These are phyloP conservation scores for Dolichotis patagonum DNA, from an alignment of 2,113 vertebrate species.

Conservation along the genomic window DNA sequence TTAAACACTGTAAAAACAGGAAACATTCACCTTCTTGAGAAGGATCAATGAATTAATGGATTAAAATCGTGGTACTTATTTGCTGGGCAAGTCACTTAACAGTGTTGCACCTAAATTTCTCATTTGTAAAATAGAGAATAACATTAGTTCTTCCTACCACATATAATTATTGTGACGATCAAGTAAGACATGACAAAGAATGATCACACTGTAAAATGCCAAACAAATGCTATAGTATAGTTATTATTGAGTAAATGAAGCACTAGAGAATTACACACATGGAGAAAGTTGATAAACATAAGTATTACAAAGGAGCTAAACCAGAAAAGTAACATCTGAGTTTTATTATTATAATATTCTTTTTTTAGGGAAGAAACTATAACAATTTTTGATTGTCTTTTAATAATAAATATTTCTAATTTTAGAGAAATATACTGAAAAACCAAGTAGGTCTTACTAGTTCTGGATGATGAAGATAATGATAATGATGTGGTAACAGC, in stretches of 20 bases:
- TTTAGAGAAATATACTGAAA: conserved; percentile 7
- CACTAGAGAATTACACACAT: background rate
- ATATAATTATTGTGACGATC: background rate
- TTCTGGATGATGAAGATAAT: background rate
- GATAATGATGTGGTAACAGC: background rate
- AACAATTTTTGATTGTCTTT: background rate
- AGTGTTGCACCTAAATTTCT: conserved; percentile 44
- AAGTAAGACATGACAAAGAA: conserved; percentile 15
- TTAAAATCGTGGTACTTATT: conserved; percentile 24
- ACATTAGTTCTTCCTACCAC: background rate
- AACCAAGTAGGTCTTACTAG: conserved; percentile 17
- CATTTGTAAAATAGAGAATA: conserved; percentile 46
- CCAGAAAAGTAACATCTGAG: conserved; percentile 11
- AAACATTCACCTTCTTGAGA: background rate
- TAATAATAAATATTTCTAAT: background rate
- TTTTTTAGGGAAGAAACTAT: conserved; percentile 8
- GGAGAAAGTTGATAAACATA: background rate
- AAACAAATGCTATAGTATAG: background rate
- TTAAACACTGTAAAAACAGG: background rate
- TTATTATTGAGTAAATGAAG: conserved; percentile 36
- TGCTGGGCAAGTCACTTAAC: conserved; percentile 1
- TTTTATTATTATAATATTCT: background rate
- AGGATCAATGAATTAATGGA: background rate
- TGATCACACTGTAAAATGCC: background rate
- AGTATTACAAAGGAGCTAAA: background rate